A percentile compares a stretch with the other conserved stretches of the same genome.
Evolutionary conservation across 2,888 invertebrate species (phyloP).

Genomic region (Crepidodera aurea): DNA sequence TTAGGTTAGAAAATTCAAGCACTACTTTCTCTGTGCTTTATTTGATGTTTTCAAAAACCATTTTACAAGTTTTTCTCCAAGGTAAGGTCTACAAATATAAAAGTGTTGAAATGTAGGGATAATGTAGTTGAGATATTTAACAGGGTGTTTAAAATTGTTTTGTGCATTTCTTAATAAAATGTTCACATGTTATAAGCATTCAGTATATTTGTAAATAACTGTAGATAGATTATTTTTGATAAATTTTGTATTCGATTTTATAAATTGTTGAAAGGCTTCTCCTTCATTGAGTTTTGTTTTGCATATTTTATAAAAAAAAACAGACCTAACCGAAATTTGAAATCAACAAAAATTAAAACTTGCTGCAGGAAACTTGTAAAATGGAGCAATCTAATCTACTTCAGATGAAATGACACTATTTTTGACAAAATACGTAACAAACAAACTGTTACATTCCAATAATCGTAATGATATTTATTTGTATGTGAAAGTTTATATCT

Average conservation of each 20-base stretch:
- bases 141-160: conserved; percentile 32
- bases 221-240: conserved; percentile 37
- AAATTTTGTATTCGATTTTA: conserved; percentile 30
- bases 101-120: conserved; percentile 25
- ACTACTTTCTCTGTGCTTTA: conserved; percentile 36
- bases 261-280: conserved; percentile 32
- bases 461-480: conserved; percentile 43
- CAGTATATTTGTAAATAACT: conserved; percentile 41
- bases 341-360: background rate
- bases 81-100: conserved; percentile 31
- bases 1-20: conserved; percentile 48
- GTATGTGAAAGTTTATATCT: conserved; percentile 41
- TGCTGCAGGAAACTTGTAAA: conserved; percentile 30
- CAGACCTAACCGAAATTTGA: conserved; percentile 27
- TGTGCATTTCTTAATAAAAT: conserved; percentile 16
- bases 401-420: conserved; percentile 53
- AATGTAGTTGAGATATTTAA: conserved; percentile 21
- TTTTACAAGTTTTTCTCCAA: conserved; percentile 29
- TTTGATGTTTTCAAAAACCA: conserved; percentile 26
- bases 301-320: conserved; percentile 31
- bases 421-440: conserved; percentile 57
- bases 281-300: conserved; percentile 27
- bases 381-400: conserved; percentile 30
- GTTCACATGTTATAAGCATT: conserved; percentile 28
- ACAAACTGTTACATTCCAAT: conserved; percentile 57